Conservation (phyloP, 2,888 invertebrate genomes). For the Cephus pygmeus region DNA sequence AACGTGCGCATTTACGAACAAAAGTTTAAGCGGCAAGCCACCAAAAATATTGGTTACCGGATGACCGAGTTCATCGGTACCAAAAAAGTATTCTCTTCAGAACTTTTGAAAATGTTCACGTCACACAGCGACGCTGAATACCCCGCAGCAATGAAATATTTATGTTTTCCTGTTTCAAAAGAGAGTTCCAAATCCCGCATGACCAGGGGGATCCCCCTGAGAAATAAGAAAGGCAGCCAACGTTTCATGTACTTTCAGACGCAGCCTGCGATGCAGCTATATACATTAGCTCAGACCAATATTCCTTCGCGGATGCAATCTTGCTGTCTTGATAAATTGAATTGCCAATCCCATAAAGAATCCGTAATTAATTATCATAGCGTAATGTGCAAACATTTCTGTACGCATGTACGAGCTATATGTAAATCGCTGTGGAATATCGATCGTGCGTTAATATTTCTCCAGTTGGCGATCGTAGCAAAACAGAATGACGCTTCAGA, state of each 20-base stretch:
- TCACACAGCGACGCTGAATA: background rate
- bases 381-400: background rate
- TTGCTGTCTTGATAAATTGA: background rate
- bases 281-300: background rate
- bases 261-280: background rate
- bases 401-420: background rate
- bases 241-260: background rate
- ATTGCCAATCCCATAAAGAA: background rate
- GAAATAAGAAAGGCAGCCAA: constrained; percentile 46
- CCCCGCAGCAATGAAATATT: constrained; percentile 52
- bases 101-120: constrained; percentile 17
- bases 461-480: background rate
- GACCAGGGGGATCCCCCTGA: constrained; percentile 38
- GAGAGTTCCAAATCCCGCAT: constrained; percentile 26
- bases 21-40: background rate
- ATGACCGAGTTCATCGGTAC: background rate
- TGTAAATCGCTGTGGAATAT: background rate
- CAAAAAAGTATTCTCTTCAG: constrained; percentile 6
- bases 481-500: background rate
- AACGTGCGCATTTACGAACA: background rate
- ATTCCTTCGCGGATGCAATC: background rate
- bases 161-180: constrained; percentile 45
- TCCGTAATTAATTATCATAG: background rate
- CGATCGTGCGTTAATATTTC: background rate
- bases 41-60: background rate